These are phyloP conservation scores for Formicarius rufipectus DNA, from an alignment of 2,113 vertebrate species.

Conservation along the genomic window DNA sequence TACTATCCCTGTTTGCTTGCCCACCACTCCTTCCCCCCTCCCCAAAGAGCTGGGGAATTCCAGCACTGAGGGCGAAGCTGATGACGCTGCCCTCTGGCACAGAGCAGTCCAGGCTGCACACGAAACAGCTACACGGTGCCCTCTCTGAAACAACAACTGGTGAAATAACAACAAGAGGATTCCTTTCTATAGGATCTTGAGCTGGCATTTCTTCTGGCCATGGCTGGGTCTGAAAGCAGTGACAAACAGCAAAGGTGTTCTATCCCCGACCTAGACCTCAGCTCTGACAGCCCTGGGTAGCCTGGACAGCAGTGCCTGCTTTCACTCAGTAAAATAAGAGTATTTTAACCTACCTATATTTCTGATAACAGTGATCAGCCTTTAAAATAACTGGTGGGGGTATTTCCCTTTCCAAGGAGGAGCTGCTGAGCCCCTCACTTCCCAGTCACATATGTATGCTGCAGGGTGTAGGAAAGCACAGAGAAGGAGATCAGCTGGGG, in stretches of 20 bases:
- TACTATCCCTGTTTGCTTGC: conserved; percentile 43
- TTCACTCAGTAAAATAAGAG: not conserved
- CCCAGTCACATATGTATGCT: not conserved
- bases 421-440: not conserved
- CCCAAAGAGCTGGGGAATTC: conserved; percentile 57
- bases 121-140: conserved; percentile 36
- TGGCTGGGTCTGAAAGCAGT: not conserved
- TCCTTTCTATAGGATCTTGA: not conserved
- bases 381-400: not conserved
- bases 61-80: conserved; percentile 1
- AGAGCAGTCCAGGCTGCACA: conserved; percentile 47
- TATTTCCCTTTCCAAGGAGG: not conserved
- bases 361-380: not conserved
- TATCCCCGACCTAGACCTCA: not conserved
- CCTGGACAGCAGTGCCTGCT: not conserved
- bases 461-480: not conserved
- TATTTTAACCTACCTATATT: not conserved
- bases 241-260: not conserved
- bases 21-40: not conserved
- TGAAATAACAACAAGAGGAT: not conserved
- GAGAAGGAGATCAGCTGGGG: not conserved
- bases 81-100: conserved; percentile 33
- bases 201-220: not conserved
- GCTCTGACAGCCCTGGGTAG: not conserved
- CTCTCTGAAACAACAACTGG: not conserved